Evolutionary conservation across 2,113 vertebrate genomes (phyloP).

Genomic region (Colinus virginianus): DNA sequence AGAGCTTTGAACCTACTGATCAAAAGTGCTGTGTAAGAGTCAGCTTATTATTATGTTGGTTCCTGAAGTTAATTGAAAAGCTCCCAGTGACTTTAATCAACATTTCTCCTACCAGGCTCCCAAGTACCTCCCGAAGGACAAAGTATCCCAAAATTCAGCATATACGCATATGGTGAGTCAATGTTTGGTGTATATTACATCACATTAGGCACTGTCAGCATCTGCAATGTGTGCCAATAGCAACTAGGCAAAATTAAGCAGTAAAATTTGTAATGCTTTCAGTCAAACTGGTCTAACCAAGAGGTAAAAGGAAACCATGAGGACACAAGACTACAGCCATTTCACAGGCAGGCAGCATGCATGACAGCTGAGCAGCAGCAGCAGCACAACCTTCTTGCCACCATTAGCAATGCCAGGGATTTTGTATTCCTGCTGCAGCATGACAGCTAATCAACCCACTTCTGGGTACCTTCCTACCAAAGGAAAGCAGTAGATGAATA

Average conservation of each 20-base stretch:
- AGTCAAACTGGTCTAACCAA: background rate
- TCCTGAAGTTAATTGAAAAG: constrained; percentile 32
- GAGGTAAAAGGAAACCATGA: background rate
- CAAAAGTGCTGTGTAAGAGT: background rate
- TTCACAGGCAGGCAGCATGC: background rate
- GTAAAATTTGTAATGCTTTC: background rate
- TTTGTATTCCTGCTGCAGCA: background rate
- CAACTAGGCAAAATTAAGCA: background rate
- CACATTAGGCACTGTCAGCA: background rate
- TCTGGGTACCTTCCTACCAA: background rate
- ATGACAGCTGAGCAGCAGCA: background rate
- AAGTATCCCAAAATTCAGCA: background rate
- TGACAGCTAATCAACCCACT: background rate
- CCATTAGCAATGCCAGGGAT: background rate
- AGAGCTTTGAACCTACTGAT: constrained; percentile 35
- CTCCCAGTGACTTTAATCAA: background rate
- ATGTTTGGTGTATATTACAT: background rate
- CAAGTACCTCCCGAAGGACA: background rate
- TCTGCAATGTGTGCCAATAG: background rate
- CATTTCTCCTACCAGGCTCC: background rate
- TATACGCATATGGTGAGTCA: background rate
- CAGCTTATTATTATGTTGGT: constrained; percentile 44
- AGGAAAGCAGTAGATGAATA: background rate
- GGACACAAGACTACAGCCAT: background rate
- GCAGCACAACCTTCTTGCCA: background rate